A percentile compares a stretch with the other conserved stretches of the same genome.
Evolutionary conservation across 1,140 invertebrate species (phyloP).

Genomic region (Piezodorus guildinii): DNA sequence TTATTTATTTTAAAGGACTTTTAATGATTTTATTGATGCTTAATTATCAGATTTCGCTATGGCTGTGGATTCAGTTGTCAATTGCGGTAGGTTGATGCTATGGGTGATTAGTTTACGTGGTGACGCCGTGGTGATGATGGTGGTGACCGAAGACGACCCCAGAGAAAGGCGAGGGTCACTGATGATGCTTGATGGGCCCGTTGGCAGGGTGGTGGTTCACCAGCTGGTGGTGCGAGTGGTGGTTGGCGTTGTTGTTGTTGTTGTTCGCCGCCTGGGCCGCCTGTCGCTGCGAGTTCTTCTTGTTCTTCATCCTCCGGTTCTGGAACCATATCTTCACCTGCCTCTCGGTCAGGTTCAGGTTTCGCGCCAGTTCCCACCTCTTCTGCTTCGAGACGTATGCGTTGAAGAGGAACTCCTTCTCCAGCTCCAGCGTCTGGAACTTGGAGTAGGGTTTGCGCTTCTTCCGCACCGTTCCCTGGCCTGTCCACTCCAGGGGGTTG

Average conservation of each 20-base stretch:
- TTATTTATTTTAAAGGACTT: too few relatives aligned
- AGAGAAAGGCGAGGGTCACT: conserved; percentile 77
- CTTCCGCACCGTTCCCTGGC: conserved; percentile 83
- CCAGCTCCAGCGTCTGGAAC: conserved; percentile 89
- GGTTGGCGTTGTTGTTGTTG: conserved; percentile 60
- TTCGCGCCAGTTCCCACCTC: conserved; percentile 87
- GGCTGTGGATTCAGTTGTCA: neutral
- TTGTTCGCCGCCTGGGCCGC: conserved; percentile 54
- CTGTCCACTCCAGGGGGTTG: conserved; percentile 84
- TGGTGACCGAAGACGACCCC: conserved; percentile 53
- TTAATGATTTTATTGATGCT: too few relatives aligned
- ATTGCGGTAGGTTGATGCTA: neutral
- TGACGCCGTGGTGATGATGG: conserved; percentile 27
- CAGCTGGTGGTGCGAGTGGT: conserved; percentile 38
- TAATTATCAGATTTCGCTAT: too few relatives aligned
- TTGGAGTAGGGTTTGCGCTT: conserved; percentile 96
- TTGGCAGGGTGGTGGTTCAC: conserved; percentile 39
- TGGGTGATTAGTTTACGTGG: conserved; percentile 21
- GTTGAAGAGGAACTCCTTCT: conserved; percentile 94
- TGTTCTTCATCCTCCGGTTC: conserved; percentile 98
- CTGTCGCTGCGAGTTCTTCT: conserved; percentile 89
- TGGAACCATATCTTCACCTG: conserved; percentile 95
- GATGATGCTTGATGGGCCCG: conserved; percentile 64
- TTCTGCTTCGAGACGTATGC: conserved; percentile 96
- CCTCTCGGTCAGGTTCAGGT: conserved; percentile 83